Conservation (phyloP, 2,113 vertebrate genomes). For the Pseudolaguvia tuberculata region DNA sequence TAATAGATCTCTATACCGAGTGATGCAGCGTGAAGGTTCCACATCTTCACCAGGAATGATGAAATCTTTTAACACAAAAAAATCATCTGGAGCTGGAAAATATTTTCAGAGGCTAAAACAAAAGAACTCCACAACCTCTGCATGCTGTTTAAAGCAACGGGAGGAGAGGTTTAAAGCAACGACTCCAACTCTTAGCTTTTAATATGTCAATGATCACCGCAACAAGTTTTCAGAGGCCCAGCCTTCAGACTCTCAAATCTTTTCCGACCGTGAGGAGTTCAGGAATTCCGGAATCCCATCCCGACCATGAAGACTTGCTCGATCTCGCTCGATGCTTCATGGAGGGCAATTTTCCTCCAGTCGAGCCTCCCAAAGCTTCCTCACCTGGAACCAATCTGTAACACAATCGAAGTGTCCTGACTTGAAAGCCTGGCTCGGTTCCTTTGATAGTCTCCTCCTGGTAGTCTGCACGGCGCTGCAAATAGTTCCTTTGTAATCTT, state of each 20-base stretch:
- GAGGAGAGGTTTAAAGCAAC: too few species aligned
- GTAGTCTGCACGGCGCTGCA: slow-evolving; percentile 67
- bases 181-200: slow-evolving; percentile 61
- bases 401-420: slow-evolving; percentile 76
- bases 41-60: slow-evolving; percentile 5
- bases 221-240: slow-evolving; percentile 71
- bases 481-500: slow-evolving; percentile 68
- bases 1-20: too few species aligned
- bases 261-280: slow-evolving; percentile 70
- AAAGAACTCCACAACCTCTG: slow-evolving; percentile 17
- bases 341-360: slow-evolving; percentile 74
- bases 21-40: neutral
- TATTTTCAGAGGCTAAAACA: slow-evolving; percentile 45
- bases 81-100: slow-evolving; percentile 62
- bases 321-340: slow-evolving; percentile 61
- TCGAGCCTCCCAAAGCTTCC: slow-evolving; percentile 73
- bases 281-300: slow-evolving; percentile 73
- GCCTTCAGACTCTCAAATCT: slow-evolving; percentile 72
- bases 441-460: slow-evolving; percentile 76
- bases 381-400: slow-evolving; percentile 85
- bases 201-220: slow-evolving; percentile 72
- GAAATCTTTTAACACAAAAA: slow-evolving; percentile 11
- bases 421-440: slow-evolving; percentile 72
- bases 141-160: slow-evolving; percentile 52
- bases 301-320: slow-evolving; percentile 72